Percentiles rank a stretch among this genome's conserved stretches.
Conservation (phyloP, 2,888 invertebrate genomes). For the Netelia fuscicornis region DNA sequence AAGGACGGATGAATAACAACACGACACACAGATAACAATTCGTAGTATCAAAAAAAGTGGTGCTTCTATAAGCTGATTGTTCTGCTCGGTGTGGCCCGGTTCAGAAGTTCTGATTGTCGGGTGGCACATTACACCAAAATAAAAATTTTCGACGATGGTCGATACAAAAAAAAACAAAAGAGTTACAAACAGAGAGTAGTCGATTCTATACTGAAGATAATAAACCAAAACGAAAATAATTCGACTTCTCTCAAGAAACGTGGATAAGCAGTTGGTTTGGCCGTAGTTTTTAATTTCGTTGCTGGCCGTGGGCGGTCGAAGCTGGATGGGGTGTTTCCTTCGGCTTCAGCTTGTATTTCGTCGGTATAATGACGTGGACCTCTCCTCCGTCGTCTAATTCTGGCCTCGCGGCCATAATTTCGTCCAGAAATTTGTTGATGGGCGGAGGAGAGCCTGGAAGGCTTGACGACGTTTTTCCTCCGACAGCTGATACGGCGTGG, state of each 20-base stretch:
- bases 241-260: neutral
- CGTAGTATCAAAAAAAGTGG: neutral
- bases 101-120: neutral
- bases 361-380: neutral
- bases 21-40: neutral
- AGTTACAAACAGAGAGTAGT: too few relatives aligned
- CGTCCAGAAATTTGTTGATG: neutral
- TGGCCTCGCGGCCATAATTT: neutral
- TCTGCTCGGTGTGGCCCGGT: neutral
- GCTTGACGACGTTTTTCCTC: neutral
- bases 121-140: neutral
- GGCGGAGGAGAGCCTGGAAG: neutral
- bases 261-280: neutral
- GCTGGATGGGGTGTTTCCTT: neutral
- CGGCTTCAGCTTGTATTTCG: neutral
- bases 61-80: neutral
- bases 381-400: constrained; percentile 7
- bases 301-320: neutral
- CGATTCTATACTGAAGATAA: too few relatives aligned
- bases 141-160: too few relatives aligned
- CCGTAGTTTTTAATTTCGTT: neutral
- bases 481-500: neutral
- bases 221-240: neutral
- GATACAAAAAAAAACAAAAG: too few relatives aligned
- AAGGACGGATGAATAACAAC: neutral